Conservation (phyloP, 2,888 invertebrate genomes). For the Oeneis ivallda region DNA sequence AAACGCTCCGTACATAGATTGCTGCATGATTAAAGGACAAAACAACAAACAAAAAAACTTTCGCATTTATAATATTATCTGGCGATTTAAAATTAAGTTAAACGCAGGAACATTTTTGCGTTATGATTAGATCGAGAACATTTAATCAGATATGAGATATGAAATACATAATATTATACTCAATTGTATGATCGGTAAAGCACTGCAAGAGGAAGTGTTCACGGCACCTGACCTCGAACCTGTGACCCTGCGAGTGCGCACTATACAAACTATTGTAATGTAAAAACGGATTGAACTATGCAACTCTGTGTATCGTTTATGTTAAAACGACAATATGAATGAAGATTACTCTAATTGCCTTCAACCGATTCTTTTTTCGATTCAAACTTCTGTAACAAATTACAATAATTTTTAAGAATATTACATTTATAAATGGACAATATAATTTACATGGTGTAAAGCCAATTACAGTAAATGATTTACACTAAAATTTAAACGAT, state of each 20-base stretch:
- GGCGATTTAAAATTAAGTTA: neutral
- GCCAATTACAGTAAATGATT: neutral
- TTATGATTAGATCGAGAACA: neutral
- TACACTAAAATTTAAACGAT: neutral
- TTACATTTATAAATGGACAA: neutral
- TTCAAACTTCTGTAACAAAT: no score
- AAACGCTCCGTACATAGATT: no score
- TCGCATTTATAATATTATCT: neutral
- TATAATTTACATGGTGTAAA: neutral
- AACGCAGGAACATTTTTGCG: neutral
- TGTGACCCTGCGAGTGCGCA: conserved; percentile 72
- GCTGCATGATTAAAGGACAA: no score
- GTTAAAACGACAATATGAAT: neutral
- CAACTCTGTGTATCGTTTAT: conserved; percentile 38
- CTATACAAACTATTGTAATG: conserved; percentile 74
- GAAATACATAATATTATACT: no score
- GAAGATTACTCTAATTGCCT: conserved; percentile 11
- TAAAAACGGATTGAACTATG: conserved; percentile 62
- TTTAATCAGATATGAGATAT: conserved; percentile 1
- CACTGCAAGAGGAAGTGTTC: conserved; percentile 46
- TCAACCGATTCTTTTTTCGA: neutral
- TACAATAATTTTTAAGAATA: neutral
- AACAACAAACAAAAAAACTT: neutral
- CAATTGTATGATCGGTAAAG: conserved; percentile 32
- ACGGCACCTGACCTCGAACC: conserved; percentile 71